Evolutionary conservation across 2,888 invertebrate species (phyloP).

Genomic region (Drosophila merina): DNA sequence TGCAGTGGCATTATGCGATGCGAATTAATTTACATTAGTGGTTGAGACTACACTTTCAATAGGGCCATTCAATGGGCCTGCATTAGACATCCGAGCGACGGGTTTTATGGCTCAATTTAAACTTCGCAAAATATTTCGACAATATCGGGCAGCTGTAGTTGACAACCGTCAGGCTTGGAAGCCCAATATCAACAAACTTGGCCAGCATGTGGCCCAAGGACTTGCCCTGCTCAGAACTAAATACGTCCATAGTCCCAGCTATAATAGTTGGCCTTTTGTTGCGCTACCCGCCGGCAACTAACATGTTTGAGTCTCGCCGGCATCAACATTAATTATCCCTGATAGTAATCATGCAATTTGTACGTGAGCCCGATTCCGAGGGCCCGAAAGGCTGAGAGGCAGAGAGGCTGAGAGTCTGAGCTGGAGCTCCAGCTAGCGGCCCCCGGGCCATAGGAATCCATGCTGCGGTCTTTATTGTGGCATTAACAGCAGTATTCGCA

Average conservation of each 20-base stretch:
- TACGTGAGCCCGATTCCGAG: constrained; percentile 40
- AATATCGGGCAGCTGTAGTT: constrained; percentile 35
- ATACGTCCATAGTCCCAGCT: neutral
- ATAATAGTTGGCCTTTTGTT: constrained; percentile 30
- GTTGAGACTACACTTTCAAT: constrained; percentile 5
- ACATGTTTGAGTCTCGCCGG: constrained; percentile 31
- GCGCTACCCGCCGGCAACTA: constrained; percentile 15
- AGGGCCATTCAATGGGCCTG: neutral
- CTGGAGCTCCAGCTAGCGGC: constrained; percentile 10
- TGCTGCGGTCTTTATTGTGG: constrained; percentile 51
- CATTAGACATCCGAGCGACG: constrained; percentile 1
- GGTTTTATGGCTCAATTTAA: constrained; percentile 30
- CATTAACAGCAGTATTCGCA: constrained; percentile 48
- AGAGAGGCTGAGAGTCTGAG: neutral
- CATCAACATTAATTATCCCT: constrained; percentile 64
- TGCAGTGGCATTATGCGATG: constrained; percentile 36
- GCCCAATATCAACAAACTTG: constrained; percentile 25
- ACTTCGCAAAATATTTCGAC: constrained; percentile 15
- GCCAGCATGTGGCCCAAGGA: constrained; percentile 34
- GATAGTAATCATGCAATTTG: constrained; percentile 62
- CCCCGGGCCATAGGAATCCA: constrained; percentile 35
- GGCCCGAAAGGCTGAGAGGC: neutral
- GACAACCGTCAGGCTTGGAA: constrained; percentile 18
- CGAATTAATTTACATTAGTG: constrained; percentile 35
- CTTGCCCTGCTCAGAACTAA: constrained; percentile 7